Percentiles rank a stretch among this genome's conserved stretches.
Conservation (phyloP, 1,140 invertebrate species). For the Psix sp. region DNA sequence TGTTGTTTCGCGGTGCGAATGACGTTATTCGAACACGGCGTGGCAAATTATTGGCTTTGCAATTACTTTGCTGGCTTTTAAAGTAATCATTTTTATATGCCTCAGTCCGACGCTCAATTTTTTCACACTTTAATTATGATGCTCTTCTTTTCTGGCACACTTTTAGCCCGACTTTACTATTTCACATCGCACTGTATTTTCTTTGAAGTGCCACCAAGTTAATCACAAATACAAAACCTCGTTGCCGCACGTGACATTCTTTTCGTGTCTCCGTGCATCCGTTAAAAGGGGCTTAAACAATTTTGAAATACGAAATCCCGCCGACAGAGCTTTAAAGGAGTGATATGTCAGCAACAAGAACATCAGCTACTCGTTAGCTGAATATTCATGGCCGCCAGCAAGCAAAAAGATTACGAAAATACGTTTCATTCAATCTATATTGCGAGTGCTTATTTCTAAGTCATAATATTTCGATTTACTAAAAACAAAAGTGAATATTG, state of each 20-base stretch:
- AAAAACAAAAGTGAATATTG: too few species aligned
- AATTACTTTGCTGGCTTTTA: constrained; percentile 16
- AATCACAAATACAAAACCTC: constrained; percentile 58
- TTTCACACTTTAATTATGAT: constrained; percentile 45
- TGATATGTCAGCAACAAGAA: constrained; percentile 45
- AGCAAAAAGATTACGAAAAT: constrained; percentile 33
- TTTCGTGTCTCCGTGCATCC: constrained; percentile 37
- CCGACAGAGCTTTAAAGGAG: constrained; percentile 50
- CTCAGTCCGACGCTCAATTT: constrained; percentile 3
- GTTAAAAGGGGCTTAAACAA: constrained; percentile 53
- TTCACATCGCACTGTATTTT: constrained; percentile 44
- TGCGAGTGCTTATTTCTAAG: constrained; percentile 13
- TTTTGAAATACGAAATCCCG: constrained; percentile 56
- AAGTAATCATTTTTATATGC: constrained; percentile 16
- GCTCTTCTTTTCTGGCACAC: constrained; percentile 43
- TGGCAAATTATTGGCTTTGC: constrained; percentile 21
- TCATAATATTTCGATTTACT: too few species aligned
- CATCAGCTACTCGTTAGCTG: constrained; percentile 34
- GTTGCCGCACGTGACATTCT: constrained; percentile 52
- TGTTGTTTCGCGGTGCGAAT: constrained; percentile 5
- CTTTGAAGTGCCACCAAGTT: constrained; percentile 49
- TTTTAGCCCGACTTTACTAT: constrained; percentile 46
- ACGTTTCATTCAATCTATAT: constrained; percentile 29
- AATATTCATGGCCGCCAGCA: constrained; percentile 33
- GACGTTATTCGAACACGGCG: neutral